Percentiles rank a stretch among this genome's conserved stretches.
Conservation (phyloP, 2,113 vertebrate species). For the Pandion haliaetus region DNA sequence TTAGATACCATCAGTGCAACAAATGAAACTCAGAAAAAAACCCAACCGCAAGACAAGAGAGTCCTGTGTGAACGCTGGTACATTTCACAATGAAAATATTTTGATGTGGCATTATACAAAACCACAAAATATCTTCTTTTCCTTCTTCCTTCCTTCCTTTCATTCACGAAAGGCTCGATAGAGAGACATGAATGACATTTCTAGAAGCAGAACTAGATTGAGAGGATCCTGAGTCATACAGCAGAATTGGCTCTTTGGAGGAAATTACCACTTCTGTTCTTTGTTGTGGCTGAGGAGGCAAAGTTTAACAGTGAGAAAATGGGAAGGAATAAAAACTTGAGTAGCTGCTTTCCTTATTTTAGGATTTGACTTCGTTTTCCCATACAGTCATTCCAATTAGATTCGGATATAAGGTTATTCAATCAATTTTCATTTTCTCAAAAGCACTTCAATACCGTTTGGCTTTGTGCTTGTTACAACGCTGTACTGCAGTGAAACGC, state of each 20-base stretch:
- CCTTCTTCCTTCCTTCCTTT: conserved; percentile 16
- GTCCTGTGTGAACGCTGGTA: not conserved
- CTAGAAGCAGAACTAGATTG: not conserved
- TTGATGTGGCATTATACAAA: conserved; percentile 17
- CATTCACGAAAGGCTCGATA: not conserved
- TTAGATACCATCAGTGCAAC: conserved; percentile 4
- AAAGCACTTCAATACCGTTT: not conserved
- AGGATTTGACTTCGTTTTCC: not conserved
- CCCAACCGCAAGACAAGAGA: not conserved
- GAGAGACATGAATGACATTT: conserved; percentile 4
- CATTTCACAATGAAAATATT: not conserved
- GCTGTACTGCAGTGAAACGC: not conserved
- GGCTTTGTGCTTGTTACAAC: not conserved
- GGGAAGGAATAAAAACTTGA: not conserved
- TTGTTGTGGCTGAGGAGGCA: not conserved
- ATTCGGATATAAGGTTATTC: not conserved
- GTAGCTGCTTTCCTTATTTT: not conserved
- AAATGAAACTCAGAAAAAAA: not conserved
- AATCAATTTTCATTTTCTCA: not conserved
- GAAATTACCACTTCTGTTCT: not conserved
- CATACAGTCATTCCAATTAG: not conserved
- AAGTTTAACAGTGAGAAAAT: not conserved
- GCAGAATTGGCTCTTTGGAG: not conserved
- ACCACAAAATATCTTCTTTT: conserved; percentile 1
- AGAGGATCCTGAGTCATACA: not conserved